Conservation (phyloP, 2,888 invertebrate species). For the Drosophila engyochracea region DNA sequence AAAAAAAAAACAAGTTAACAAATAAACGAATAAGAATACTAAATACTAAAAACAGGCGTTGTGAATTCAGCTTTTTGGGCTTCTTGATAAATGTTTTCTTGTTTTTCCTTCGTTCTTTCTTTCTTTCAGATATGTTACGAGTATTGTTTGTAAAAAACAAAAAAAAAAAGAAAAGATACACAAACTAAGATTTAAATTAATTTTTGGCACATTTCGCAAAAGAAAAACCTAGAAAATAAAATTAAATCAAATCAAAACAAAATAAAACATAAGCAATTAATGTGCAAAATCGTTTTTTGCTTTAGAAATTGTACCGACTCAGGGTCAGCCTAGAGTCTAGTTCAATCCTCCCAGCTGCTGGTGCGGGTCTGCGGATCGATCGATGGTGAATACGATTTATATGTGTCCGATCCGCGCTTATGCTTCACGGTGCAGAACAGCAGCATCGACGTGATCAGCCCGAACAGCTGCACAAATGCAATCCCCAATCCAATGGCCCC, state of each 20-base stretch:
- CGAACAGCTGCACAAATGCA: conserved; percentile 92
- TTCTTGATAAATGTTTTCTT: conserved; percentile 3
- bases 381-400: conserved; percentile 88
- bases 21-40: not conserved
- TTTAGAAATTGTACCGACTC: conserved; percentile 33
- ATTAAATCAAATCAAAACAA: conserved; percentile 21
- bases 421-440: conserved; percentile 91
- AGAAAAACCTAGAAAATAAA: conserved; percentile 11
- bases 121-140: conserved; percentile 32
- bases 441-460: conserved; percentile 91
- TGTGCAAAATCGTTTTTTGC: conserved; percentile 37
- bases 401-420: conserved; percentile 89
- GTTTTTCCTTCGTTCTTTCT: not conserved
- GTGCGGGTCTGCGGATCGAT: conserved; percentile 85
- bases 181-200: conserved; percentile 63
- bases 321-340: conserved; percentile 59
- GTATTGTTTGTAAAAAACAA: conserved; percentile 26
- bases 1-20: not conserved
- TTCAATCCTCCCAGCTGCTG: conserved; percentile 85
- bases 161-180: conserved; percentile 33
- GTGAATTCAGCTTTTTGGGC: conserved; percentile 23
- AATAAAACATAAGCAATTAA: conserved; percentile 17
- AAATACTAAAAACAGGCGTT: conserved; percentile 27
- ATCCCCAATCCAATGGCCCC: conserved; percentile 91
- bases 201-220: conserved; percentile 80